Evolutionary conservation across 2,797 vertebrate species (phyloP).

Genomic region (Pangasius larnaudii): DNA sequence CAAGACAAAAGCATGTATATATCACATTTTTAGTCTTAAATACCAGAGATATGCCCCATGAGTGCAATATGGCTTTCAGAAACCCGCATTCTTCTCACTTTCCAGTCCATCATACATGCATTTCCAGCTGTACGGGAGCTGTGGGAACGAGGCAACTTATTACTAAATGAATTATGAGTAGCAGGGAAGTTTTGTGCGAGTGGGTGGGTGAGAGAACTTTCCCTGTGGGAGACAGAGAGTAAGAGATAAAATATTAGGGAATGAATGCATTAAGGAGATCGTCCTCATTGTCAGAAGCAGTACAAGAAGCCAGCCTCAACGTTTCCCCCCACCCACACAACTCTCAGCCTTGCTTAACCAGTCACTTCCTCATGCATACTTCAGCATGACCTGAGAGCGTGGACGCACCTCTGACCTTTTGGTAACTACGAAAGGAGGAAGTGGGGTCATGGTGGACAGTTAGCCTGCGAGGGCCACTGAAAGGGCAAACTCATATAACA

Average conservation of each 20-base stretch:
- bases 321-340: neutral
- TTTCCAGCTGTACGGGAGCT: neutral
- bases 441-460: conserved; percentile 13
- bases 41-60: neutral
- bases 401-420: conserved; percentile 16
- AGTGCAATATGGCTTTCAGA: neutral
- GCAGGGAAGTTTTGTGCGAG: neutral
- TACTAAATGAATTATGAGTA: conserved; percentile 7
- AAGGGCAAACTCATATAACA: conserved; percentile 6
- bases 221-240: conserved; percentile 10
- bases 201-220: neutral
- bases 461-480: conserved; percentile 3
- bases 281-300: conserved; percentile 1
- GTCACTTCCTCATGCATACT: neutral
- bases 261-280: conserved; percentile 3
- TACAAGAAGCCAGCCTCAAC: neutral
- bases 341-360: conserved; percentile 16
- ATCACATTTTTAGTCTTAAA: neutral
- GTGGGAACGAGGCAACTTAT: neutral
- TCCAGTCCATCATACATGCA: neutral
- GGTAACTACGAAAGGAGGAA: conserved; percentile 10
- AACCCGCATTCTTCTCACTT: neutral
- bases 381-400: neutral
- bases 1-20: neutral
- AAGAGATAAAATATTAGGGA: conserved; percentile 1